Evolutionary conservation across 1,140 invertebrate genomes (phyloP), one percentile per base, ranked within the genome.

Genomic region (Antheraea mylitta): DNA sequence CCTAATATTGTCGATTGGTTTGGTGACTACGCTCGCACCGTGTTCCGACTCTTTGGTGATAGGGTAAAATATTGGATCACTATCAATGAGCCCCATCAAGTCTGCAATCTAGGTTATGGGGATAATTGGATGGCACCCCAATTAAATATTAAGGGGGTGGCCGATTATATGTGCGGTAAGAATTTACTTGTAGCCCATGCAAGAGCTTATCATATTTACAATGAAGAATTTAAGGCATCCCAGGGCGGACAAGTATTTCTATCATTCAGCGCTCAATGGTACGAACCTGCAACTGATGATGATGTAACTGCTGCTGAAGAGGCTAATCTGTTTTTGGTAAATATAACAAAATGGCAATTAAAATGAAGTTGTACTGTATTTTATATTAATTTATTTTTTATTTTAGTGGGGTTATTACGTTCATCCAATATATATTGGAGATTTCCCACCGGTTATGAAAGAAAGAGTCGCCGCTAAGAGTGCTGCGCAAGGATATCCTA

Each of bases 41-140:
- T 93, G 7, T 93, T 94, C 67, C 86, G 91, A 61, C 83, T 90
- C 71, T 94, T 93, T 72, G 94, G 94, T 0, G 92, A 94, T 82
- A 87, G 93, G 64, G 93, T 95, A 0, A 85, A 87, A 72, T 71
- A 92, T 60, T 96, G 95, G 94, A 93, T 93, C 2, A 96, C 95
- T 0, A 91, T 96, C 48, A 96, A 96, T 76, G 95, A 96, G 81
- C 94, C 95, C 2, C 91, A 91, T 81, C 92, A 94, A 65, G 85
- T 93, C 7, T 94, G 94, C 67, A 81, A 92, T 58, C 80, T 87
- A 48, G 94, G 93, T 9, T 95, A 95, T 77, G 92, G 93, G 16
- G 80, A 84, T 10, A 83, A 85, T 45, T 86, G 83, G 45, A 89
- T 91, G 76, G 93, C 93, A 3, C 93, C 93, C 0, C 83, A 83